A percentile compares a stretch with the other conserved stretches of the same genome.
These are phyloP conservation scores for Oncorhynchus nerka DNA, from an alignment of 2,113 vertebrate genomes.

Conservation along the genomic window DNA sequence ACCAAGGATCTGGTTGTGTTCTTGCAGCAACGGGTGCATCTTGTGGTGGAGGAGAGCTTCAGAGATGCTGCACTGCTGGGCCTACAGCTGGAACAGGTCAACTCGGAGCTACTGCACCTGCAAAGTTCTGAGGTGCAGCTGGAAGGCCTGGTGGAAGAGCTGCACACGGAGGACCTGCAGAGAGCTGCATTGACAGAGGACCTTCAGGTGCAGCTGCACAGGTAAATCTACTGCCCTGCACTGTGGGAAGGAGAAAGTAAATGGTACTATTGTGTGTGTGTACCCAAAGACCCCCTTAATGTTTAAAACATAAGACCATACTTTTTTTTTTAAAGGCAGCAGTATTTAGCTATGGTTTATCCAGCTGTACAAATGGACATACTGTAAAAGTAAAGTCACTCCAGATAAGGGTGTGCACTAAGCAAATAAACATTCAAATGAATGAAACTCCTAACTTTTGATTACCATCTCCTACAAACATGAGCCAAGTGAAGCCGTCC, in stretches of 20 bases:
- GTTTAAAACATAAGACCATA: no score
- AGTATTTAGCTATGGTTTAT: neutral
- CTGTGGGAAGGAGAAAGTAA: conserved; percentile 6
- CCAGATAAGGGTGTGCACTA: neutral
- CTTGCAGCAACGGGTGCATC: conserved; percentile 51
- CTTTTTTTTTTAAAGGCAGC: conserved; percentile 5
- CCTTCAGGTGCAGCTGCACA: conserved; percentile 55
- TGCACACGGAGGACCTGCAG: conserved; percentile 51
- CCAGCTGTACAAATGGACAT: conserved; percentile 30
- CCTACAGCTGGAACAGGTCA: conserved; percentile 63
- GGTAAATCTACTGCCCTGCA: conserved; percentile 23
- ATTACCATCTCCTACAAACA: conserved; percentile 20
- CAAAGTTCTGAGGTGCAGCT: conserved; percentile 64
- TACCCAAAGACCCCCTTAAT: neutral
- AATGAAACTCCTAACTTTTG: conserved; percentile 12
- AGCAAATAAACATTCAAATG: conserved; percentile 20
- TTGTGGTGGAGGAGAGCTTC: conserved; percentile 46
- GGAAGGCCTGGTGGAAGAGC: conserved; percentile 65
- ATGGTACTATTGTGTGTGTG: neutral
- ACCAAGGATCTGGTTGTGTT: conserved; percentile 53
- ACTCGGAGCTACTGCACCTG: conserved; percentile 48
- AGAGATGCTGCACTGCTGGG: conserved; percentile 54
- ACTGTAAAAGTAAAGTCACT: neutral
- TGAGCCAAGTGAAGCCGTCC: conserved; percentile 26
- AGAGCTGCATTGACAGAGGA: conserved; percentile 28